Evolutionary conservation across 2,888 invertebrate species (phyloP).

Genomic region (Erannis defoliaria): DNA sequence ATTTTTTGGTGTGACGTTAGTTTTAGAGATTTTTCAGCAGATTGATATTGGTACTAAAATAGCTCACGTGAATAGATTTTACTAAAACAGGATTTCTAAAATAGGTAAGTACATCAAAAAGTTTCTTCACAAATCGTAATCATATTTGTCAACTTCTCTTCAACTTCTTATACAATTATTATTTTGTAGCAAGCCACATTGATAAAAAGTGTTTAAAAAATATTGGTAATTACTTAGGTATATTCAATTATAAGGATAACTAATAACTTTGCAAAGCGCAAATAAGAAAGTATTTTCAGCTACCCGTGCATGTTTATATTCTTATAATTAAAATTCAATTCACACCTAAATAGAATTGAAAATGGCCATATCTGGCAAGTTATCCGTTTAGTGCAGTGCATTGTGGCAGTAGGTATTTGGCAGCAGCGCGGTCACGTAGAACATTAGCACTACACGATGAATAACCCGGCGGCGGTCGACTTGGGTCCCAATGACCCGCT

Average conservation of each 20-base stretch:
- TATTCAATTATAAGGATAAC: too few relatives aligned
- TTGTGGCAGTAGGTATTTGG: slow-evolving; percentile 48
- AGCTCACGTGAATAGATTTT: neutral
- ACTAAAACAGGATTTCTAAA: neutral
- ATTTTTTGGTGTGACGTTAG: slow-evolving; percentile 60
- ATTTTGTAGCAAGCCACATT: too few relatives aligned
- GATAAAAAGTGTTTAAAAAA: too few relatives aligned
- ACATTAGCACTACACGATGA: slow-evolving; percentile 72
- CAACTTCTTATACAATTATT: too few relatives aligned
- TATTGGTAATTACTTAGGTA: too few relatives aligned
- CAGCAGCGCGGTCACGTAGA: slow-evolving; percentile 60
- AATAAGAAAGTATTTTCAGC: too few relatives aligned
- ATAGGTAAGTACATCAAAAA: too few relatives aligned
- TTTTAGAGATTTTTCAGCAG: slow-evolving; percentile 33
- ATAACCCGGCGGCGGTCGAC: slow-evolving; percentile 58
- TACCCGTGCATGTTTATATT: neutral
- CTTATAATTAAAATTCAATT: slow-evolving; percentile 36
- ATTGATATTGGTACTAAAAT: slow-evolving; percentile 9
- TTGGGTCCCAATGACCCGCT: slow-evolving; percentile 63
- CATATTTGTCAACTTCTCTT: too few relatives aligned
- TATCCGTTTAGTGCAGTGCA: slow-evolving; percentile 36
- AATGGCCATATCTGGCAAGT: slow-evolving; percentile 44
- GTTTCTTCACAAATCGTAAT: too few relatives aligned
- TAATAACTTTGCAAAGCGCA: too few relatives aligned
- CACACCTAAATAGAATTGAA: slow-evolving; percentile 38